Evolutionary conservation across 2,113 vertebrate genomes (phyloP), one percentile per base, ranked within the genome.

Genomic region (Numida meleagris): DNA sequence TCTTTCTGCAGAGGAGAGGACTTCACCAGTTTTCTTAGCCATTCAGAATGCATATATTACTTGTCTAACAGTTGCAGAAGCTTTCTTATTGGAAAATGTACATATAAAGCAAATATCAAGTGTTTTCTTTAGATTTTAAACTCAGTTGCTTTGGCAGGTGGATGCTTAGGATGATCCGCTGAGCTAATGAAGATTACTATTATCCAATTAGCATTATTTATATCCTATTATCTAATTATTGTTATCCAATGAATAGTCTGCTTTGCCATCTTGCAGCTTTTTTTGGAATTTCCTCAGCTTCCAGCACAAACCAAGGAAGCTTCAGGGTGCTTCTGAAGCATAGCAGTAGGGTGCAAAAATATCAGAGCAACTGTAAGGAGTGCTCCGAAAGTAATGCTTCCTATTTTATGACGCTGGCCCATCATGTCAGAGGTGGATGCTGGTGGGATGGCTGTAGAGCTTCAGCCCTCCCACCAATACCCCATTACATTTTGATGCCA

Each of bases 301-400:
- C 55, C 40, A 57, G 21, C 9, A 11, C 40, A 43, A 38, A 8
- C 2, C 14, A 12, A 46, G 65, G 6, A 1, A 17, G 7, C 46
- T 9, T 25, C 1, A 3, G 5, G 25, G 14, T 4, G 82, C n/a
- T 18, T 31, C 51, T 0, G 0, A 31, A 48, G 4, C 14, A 38
- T 8, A 12, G 19, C 20, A 34, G 6, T 10, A 53, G 42, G 31
- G 9, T 23, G 40, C 16, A 58, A 83, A 68, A 21, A 6, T 9
- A 51, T 8, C 29, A 0, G 0, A 89, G 48, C 0, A 6, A 14
- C 38, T 23, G 36, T 13, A 25, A 13, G 50, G 7, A 23, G 6
- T 51, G 50, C 24, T 51, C 24, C 24, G 3, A 51, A 51, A 51
- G 50, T 51, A 51, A 51, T 27, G 24, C 50, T 24, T 51, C 13